phyloP scores from a whole-genome alignment of 2,797 vertebrate genomes.

The Rhabdophis nuchalis region DNA sequence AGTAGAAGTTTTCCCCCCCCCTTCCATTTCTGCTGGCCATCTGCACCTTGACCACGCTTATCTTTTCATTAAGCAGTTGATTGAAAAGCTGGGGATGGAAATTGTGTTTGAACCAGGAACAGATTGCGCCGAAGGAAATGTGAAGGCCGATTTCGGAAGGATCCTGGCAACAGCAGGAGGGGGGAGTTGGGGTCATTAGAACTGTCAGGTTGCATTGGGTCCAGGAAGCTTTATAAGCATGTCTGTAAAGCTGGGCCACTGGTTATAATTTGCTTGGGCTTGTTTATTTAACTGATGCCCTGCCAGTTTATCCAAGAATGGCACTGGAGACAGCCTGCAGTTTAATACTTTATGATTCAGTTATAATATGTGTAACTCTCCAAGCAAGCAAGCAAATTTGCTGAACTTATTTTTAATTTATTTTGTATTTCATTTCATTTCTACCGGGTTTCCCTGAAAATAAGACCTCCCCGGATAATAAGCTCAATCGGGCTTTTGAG shows the following conservation, averaged over 20 bases:
- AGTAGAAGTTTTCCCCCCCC: neutral
- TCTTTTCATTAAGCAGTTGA: slow-evolving; percentile 4
- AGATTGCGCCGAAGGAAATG: neutral
- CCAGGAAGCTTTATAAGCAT: neutral
- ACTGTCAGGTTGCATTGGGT: neutral
- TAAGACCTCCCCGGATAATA: too few species aligned
- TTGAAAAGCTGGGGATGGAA: slow-evolving; percentile 11
- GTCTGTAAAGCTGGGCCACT: neutral
- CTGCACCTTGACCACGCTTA: slow-evolving; percentile 10
- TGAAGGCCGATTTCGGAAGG: neutral
- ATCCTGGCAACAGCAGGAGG: neutral
- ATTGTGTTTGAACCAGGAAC: neutral
- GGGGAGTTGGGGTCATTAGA: neutral
- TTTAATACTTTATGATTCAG: neutral
- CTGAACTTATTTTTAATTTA: too few species aligned
- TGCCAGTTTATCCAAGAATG: neutral
- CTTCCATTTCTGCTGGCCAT: slow-evolving; percentile 5
- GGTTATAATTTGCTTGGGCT: neutral
- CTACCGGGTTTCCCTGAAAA: too few species aligned
- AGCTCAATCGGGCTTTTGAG: too few species aligned
- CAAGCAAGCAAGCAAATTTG: too few species aligned
- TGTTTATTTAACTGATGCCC: neutral
- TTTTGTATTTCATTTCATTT: neutral
- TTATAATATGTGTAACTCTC: neutral
- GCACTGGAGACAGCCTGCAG: neutral